Base-by-base conservation (phyloP, 64 coral and sea anemone genomes). In the Catalaphyllia jardinei region DNA sequence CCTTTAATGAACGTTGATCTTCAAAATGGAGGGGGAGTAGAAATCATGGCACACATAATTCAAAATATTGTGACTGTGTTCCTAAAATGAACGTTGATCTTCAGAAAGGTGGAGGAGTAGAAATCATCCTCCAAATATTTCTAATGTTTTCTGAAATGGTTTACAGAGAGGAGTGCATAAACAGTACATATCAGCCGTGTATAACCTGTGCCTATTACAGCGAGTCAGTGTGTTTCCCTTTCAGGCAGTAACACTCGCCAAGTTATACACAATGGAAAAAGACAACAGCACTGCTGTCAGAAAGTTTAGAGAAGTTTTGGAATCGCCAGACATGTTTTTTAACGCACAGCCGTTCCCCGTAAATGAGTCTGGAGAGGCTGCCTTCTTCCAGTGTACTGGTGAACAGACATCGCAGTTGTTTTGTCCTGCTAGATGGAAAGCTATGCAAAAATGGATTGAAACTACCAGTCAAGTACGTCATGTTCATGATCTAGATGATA, bases 361-460 rank as follows among this genome's bases (percentile, higher is more conserved):
- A 8, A 92, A 73, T 73, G 90, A 92, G 8, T 92, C 83, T 0
- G 67, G 77, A 13, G 75, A 87, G 60, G 33, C 24, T 10, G 90
- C 90, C 24, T 87, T 87, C 29, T 33, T 67, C n/a, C 77, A 27
- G 63, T 92, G 90, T n/a, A 54, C 75, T 19, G 10, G 20, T 72
- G 75, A 79, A n/a, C 2, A 30, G 62, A 11, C 38, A 30, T 76
- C 90, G 4, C 59, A 62, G 3, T 22, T 51, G 27, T 92, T 87
- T 57, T 92, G 90, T 59, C 83, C 90, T 12, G 73, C 76, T 5
- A 77, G 90, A 80, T 87, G 90, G 90, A 79, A 79, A n/a, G 75
- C 83, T 59, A 87, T 92, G 90, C 42, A 87, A 87, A 42, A 67
- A 20, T 92, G 83, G 90, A 74, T 87, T 61, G 15, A 79, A 27